These are phyloP conservation scores for Oreonectes daqikongensis DNA, from an alignment of 2,797 vertebrate genomes.

Conservation along the genomic window DNA sequence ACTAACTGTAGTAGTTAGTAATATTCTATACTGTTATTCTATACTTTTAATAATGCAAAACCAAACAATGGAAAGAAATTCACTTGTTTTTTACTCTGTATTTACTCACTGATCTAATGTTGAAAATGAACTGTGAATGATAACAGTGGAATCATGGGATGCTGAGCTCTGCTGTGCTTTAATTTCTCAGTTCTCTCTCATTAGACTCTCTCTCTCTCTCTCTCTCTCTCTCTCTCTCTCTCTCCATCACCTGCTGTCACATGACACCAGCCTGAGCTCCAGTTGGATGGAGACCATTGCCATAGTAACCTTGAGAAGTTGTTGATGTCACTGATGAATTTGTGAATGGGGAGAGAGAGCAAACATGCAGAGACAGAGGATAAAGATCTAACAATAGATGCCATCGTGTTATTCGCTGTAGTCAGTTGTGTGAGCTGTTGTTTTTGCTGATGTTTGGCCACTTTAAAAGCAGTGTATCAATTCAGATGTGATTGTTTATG, in stretches of 20 bases:
- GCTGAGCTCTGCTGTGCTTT: neutral
- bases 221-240: neutral
- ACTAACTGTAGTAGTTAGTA: too few relatives aligned
- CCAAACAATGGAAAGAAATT: too few relatives aligned
- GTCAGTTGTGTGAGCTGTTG: neutral
- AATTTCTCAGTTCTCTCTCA: constrained; percentile 26
- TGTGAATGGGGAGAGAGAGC: constrained; percentile 62
- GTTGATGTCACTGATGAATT: constrained; percentile 64
- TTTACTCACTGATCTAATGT: neutral
- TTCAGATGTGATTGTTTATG: neutral
- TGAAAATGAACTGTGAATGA: neutral
- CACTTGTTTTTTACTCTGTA: too few relatives aligned
- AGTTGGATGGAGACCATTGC: constrained; percentile 58
- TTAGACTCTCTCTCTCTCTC: constrained; percentile 7
- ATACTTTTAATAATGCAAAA: neutral
- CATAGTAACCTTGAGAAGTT: constrained; percentile 66
- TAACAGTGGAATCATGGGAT: constrained; percentile 2
- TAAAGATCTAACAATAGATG: constrained; percentile 1
- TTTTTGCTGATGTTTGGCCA: neutral
- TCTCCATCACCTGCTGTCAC: constrained; percentile 48
- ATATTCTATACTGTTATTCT: neutral
- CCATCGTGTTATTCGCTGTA: neutral
- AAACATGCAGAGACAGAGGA: neutral
- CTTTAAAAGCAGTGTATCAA: neutral
- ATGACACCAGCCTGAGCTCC: constrained; percentile 52